phyloP scores from a whole-genome alignment of 2,113 vertebrate species.

The Eubucco bourcierii region DNA sequence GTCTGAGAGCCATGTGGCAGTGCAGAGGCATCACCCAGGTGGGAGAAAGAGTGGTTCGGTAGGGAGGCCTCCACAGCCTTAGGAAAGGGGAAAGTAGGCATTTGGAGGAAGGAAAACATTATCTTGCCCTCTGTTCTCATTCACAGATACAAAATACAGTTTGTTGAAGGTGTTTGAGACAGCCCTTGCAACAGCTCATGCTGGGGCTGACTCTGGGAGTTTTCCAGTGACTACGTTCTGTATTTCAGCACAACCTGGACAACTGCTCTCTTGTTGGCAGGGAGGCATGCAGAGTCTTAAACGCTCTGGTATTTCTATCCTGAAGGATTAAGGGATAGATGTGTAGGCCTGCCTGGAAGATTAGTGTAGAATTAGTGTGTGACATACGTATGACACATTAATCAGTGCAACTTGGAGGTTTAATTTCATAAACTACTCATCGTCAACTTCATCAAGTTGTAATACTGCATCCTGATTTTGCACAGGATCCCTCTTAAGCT shows the following conservation, averaged over 20 bases:
- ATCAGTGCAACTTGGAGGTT: background rate
- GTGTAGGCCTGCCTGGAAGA: background rate
- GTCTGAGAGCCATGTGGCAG: background rate
- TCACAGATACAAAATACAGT: background rate
- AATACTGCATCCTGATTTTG: background rate
- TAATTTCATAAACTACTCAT: background rate
- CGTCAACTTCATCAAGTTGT: background rate
- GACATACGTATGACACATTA: background rate
- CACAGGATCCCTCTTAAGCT: background rate
- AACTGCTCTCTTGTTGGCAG: background rate
- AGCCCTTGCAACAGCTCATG: background rate
- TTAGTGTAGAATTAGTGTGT: background rate
- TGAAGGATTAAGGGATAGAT: background rate
- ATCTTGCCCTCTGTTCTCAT: background rate
- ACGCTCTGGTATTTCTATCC: background rate
- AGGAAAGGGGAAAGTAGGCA: accelerated
- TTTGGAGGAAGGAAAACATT: background rate
- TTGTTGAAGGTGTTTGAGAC: background rate
- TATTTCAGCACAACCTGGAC: background rate
- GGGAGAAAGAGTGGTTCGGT: background rate
- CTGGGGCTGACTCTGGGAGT: background rate
- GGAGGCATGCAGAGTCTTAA: background rate
- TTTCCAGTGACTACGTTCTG: background rate
- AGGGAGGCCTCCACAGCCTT: background rate
- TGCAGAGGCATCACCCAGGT: background rate